Percentiles rank a stretch among this genome's conserved stretches.
Evolutionary conservation across 37 sponge, comb jelly and placozoan genomes (phyloP).

Genomic region (Crambe crambe): DNA sequence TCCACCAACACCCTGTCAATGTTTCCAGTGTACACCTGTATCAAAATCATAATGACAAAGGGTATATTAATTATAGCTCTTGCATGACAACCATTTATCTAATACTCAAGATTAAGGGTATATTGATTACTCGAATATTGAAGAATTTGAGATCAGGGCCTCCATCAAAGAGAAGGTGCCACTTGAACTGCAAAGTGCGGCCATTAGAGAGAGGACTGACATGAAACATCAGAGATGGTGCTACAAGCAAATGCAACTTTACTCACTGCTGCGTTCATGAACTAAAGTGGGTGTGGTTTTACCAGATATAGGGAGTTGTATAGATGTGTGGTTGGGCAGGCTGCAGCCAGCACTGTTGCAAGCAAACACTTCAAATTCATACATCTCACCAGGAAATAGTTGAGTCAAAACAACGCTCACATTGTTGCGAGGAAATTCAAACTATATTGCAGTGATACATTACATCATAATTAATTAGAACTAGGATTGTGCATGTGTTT

Average conservation of each 20-base stretch:
- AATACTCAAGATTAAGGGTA: not conserved
- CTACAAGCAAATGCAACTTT: too few relatives aligned
- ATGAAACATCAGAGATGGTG: not conserved
- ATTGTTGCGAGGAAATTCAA: not conserved
- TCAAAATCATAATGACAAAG: not conserved
- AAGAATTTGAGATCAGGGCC: not conserved
- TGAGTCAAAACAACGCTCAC: not conserved
- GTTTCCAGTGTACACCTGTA: not conserved
- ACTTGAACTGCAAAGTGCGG: not conserved
- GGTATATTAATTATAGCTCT: too few relatives aligned
- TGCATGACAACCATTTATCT: not conserved
- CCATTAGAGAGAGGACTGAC: not conserved
- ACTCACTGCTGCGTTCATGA: too few relatives aligned
- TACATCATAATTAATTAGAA: not conserved
- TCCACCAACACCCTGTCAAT: not conserved
- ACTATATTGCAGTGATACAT: too few relatives aligned
- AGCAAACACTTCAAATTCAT: too few relatives aligned
- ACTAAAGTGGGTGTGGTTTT: too few relatives aligned
- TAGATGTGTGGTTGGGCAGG: too few relatives aligned
- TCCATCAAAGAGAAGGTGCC: not conserved
- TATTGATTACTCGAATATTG: not conserved
- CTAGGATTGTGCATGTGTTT: not conserved
- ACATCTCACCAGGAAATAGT: not conserved
- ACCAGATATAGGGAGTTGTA: too few relatives aligned
- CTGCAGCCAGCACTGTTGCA: not conserved